A percentile compares a stretch with the other conserved stretches of the same genome.
Evolutionary conservation across 1,140 invertebrate genomes (phyloP).

Genomic region (Formica selysi): DNA sequence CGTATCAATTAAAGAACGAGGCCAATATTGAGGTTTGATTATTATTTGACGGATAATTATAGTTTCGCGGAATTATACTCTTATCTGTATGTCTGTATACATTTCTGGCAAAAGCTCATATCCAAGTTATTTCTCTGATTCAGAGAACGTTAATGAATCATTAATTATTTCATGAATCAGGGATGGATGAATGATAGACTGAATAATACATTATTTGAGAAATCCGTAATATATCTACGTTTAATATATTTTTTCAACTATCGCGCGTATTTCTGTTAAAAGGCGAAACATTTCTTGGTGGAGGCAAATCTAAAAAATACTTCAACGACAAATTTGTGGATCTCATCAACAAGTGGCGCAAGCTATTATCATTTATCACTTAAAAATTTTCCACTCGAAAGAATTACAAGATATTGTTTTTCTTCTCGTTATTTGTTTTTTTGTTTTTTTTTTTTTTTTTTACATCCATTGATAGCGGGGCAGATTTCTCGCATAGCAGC

Average conservation of each 20-base stretch:
- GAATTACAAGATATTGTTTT: slow-evolving; percentile 29
- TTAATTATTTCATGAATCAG: not conserved
- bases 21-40: slow-evolving; percentile 15
- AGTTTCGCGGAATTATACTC: not conserved
- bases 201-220: not conserved
- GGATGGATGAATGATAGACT: not conserved
- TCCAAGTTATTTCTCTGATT: slow-evolving; percentile 4
- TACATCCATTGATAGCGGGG: not conserved
- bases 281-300: not conserved
- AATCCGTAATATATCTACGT: not conserved
- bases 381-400: slow-evolving; percentile 30
- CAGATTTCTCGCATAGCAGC: not conserved
- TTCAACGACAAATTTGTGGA: slow-evolving; percentile 10
- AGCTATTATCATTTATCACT: slow-evolving; percentile 20
- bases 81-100: too few relatives aligned
- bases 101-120: not conserved
- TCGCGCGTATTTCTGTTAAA: slow-evolving; percentile 2
- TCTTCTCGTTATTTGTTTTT: not conserved
- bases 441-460: slow-evolving; percentile 1
- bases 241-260: not conserved
- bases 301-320: slow-evolving; percentile 10
- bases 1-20: slow-evolving; percentile 34
- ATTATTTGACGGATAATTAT: slow-evolving; percentile 22
- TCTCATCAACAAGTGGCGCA: slow-evolving; percentile 29
- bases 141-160: not conserved